Evolutionary conservation across 2,113 vertebrate genomes (phyloP).

Genomic region (Serranochromis macrocephalus): DNA sequence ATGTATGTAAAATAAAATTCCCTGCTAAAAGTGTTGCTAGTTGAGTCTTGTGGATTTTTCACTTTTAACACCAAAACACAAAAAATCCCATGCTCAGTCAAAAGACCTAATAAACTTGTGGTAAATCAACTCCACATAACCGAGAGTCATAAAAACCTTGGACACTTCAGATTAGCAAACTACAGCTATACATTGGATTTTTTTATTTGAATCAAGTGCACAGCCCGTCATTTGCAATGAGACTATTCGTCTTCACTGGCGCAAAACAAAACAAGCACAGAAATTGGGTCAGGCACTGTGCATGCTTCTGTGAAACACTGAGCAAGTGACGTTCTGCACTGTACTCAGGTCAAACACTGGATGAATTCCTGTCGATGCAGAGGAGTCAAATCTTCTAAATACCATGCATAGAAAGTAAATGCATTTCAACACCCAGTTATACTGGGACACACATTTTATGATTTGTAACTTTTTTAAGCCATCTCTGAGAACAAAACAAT

Average conservation of each 20-base stretch:
- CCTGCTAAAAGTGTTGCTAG: neutral
- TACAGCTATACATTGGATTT: neutral
- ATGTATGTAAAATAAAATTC: neutral
- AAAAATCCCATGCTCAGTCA: neutral
- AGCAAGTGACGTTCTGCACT: neutral
- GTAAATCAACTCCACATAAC: neutral
- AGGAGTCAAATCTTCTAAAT: neutral
- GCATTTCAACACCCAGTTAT: neutral
- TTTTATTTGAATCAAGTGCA: neutral
- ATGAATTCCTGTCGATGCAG: neutral
- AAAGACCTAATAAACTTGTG: neutral
- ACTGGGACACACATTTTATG: neutral
- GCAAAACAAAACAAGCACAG: slow-evolving; percentile 1
- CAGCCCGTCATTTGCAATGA: neutral
- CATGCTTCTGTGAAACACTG: neutral
- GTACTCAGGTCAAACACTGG: neutral
- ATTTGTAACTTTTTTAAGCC: neutral
- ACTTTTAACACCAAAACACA: neutral
- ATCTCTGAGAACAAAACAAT: neutral
- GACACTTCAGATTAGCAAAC: neutral
- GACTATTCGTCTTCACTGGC: neutral
- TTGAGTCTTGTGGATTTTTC: neutral
- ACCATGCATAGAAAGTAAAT: neutral
- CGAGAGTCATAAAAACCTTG: neutral
- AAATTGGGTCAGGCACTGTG: slow-evolving; percentile 44